Conservation (phyloP, 2,888 invertebrate genomes). For the Chorisops tibialis region DNA sequence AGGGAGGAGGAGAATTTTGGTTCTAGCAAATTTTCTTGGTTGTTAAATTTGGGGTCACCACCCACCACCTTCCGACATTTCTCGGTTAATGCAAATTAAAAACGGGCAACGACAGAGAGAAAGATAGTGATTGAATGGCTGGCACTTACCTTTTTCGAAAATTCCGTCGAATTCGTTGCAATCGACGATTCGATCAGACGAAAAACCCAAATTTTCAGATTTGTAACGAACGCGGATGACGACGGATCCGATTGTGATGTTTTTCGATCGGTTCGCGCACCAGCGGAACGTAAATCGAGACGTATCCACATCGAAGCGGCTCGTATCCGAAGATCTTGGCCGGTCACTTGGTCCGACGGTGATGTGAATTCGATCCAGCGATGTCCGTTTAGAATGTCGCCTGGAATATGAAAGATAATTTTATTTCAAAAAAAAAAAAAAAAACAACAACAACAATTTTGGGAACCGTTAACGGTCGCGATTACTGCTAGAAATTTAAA, state of each 20-base stretch:
- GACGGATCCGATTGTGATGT: background rate
- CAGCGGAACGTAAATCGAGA: slow-evolving; percentile 37
- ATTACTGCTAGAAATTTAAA: no score
- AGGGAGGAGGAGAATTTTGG: slow-evolving; percentile 5
- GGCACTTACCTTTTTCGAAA: slow-evolving; percentile 58
- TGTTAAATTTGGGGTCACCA: no score
- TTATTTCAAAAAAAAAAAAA: no score
- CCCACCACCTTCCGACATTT: background rate
- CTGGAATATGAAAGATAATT: slow-evolving; percentile 57
- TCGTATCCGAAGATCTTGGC: slow-evolving; percentile 65
- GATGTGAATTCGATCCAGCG: slow-evolving; percentile 81
- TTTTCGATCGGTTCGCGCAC: background rate
- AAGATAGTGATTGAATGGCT: background rate
- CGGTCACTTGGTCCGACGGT: slow-evolving; percentile 56
- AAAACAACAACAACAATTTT: no score
- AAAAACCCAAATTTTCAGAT: slow-evolving; percentile 70
- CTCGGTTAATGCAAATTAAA: background rate
- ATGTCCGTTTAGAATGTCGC: slow-evolving; percentile 79
- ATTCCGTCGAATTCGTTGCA: slow-evolving; percentile 61
- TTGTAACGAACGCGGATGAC: slow-evolving; percentile 40
- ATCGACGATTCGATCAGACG: slow-evolving; percentile 54
- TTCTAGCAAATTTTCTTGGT: no score
- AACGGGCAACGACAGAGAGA: background rate
- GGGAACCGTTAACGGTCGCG: no score
- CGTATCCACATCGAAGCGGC: slow-evolving; percentile 77